These are phyloP conservation scores for Mixornis gularis DNA, from an alignment of 2,113 vertebrate species.

Conservation along the genomic window DNA sequence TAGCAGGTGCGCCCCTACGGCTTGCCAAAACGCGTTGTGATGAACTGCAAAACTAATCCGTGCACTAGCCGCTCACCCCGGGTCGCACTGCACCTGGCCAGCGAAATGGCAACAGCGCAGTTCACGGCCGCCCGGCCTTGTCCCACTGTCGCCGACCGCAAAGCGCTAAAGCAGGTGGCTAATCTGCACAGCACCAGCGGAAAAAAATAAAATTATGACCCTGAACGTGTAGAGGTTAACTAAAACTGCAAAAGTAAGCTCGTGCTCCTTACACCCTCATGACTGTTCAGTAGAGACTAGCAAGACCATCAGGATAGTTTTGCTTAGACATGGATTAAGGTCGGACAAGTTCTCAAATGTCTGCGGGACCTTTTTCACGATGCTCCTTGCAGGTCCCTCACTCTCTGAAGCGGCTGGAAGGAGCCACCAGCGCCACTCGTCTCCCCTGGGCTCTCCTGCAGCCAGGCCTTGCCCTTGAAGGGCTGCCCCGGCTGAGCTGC, in stretches of 20 bases:
- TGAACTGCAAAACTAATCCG: constrained; percentile 35
- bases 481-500: neutral
- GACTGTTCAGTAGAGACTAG: neutral
- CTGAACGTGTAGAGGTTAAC: neutral
- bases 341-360: neutral
- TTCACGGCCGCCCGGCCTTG: neutral
- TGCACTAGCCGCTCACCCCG: neutral
- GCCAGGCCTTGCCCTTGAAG: accelerated
- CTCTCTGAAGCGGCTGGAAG: accelerated
- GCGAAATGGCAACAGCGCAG: neutral
- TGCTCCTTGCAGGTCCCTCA: accelerated
- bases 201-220: neutral
- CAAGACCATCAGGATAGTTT: neutral
- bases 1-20: neutral
- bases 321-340: neutral
- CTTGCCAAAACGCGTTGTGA: constrained; percentile 28
- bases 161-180: neutral
- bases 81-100: neutral
- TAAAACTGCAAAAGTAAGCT: neutral
- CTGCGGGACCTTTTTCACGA: accelerated
- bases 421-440: accelerated
- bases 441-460: neutral
- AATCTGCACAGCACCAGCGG: neutral
- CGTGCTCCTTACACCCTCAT: neutral
- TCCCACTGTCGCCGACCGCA: neutral